Evolutionary conservation across 2,888 invertebrate genomes (phyloP).

Genomic region (Eupeodes latifasciatus): DNA sequence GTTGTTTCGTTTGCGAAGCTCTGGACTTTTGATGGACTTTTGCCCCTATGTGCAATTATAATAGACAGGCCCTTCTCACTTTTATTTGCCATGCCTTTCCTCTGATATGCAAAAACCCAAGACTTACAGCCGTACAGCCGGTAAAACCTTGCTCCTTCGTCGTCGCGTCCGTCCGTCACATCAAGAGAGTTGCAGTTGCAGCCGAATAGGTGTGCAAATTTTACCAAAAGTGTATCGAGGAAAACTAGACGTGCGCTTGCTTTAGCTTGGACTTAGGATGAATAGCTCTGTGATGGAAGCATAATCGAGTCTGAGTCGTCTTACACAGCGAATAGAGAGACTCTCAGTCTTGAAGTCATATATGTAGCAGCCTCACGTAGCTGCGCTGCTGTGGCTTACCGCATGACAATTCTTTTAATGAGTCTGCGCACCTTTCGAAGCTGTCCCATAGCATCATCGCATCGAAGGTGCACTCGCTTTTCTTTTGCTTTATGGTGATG

Average conservation of each 20-base stretch:
- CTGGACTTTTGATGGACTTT: constrained; percentile 49
- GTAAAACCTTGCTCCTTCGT: background rate
- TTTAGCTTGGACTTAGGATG: constrained; percentile 20
- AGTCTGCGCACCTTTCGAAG: constrained; percentile 72
- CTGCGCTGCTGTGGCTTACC: constrained; percentile 68
- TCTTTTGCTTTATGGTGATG: constrained; percentile 67
- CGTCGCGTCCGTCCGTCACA: background rate
- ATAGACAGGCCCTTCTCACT: constrained; percentile 21
- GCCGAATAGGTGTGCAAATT: constrained; percentile 48
- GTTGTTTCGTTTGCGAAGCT: constrained; percentile 16
- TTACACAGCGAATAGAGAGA: background rate
- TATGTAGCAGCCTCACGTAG: constrained; percentile 30
- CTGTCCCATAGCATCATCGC: constrained; percentile 46
- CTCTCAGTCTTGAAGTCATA: background rate
- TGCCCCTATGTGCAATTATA: constrained; percentile 34
- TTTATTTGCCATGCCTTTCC: constrained; percentile 24
- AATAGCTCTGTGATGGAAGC: constrained; percentile 23
- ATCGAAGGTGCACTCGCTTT: constrained; percentile 49
- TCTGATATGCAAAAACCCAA: constrained; percentile 21
- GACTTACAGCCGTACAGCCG: background rate
- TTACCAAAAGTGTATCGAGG: constrained; percentile 55
- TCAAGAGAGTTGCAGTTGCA: background rate
- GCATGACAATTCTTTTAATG: constrained; percentile 76
- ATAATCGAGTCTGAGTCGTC: background rate
- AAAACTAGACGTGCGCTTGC: constrained; percentile 12